Conservation (phyloP, 2,888 invertebrate species). For the Keiferia lycopersicella region DNA sequence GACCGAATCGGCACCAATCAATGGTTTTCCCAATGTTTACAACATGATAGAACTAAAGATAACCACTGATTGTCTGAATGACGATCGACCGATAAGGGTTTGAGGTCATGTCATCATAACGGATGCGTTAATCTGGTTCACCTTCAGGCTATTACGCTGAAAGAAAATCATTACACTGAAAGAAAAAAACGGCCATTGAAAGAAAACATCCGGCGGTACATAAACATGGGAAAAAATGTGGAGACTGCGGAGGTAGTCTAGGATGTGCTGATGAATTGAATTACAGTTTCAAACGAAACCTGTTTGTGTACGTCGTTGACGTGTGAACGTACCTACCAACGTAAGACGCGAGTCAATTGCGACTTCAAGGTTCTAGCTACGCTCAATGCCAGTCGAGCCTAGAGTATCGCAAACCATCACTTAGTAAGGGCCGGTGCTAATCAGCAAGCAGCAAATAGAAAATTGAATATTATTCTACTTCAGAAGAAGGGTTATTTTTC, state of each 20-base stretch:
- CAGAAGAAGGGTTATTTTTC: too few relatives aligned
- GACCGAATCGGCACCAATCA: not conserved
- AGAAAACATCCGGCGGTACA: constrained; percentile 25
- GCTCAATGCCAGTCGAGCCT: constrained; percentile 47
- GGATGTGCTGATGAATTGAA: constrained; percentile 55
- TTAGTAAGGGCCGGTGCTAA: not conserved
- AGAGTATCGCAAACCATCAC: constrained; percentile 20
- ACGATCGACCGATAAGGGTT: constrained; percentile 11
- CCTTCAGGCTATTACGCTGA: constrained; percentile 26
- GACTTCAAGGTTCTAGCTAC: constrained; percentile 56
- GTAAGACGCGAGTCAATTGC: constrained; percentile 42
- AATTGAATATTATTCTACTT: too few relatives aligned
- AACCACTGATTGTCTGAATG: not conserved
- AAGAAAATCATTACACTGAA: not conserved
- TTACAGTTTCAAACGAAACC: constrained; percentile 48
- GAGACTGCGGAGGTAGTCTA: constrained; percentile 62
- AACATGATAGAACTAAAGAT: not conserved
- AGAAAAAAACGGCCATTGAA: not conserved
- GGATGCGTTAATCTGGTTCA: constrained; percentile 24
- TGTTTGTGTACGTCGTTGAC: constrained; percentile 63
- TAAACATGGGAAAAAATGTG: constrained; percentile 33
- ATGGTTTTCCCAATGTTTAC: not conserved
- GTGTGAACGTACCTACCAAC: constrained; percentile 50
- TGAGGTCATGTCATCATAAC: constrained; percentile 20
- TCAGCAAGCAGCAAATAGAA: too few relatives aligned